Evolutionary conservation across 64 coral and sea anemone genomes (phyloP).

Genomic region (Actinia tenebrosa): DNA sequence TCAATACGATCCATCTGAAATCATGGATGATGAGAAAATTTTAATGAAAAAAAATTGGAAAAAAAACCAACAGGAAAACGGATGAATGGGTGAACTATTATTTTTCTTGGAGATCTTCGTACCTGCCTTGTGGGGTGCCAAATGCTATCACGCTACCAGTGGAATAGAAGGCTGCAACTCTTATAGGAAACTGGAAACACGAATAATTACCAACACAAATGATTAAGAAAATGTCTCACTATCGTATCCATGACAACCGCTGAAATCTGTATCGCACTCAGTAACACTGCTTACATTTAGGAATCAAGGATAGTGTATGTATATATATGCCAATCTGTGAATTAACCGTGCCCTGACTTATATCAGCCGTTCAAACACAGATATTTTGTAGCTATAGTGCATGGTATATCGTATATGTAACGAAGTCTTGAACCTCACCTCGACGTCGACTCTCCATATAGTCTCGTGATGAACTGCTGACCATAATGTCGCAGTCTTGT

Average conservation of each 20-base stretch:
- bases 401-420: not conserved
- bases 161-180: constrained; percentile 58
- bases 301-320: no score
- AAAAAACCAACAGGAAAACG: not conserved
- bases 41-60: not conserved
- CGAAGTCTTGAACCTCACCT: constrained; percentile 32
- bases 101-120: not conserved
- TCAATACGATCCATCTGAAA: constrained; percentile 78
- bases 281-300: no score
- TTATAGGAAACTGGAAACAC: constrained; percentile 54
- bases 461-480: constrained; percentile 61
- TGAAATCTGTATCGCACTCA: no score
- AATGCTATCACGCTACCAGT: constrained; percentile 61
- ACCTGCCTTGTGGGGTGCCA: constrained; percentile 74
- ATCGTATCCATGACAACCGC: no score
- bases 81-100: not conserved
- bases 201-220: not conserved
- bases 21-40: not conserved
- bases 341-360: no score
- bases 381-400: not conserved
- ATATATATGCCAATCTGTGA: no score
- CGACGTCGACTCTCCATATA: constrained; percentile 68
- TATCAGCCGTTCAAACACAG: no score
- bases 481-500: constrained; percentile 69
- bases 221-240: no score